Evolutionary conservation across 2,888 invertebrate species (phyloP).

Genomic region (Amitus sp.): DNA sequence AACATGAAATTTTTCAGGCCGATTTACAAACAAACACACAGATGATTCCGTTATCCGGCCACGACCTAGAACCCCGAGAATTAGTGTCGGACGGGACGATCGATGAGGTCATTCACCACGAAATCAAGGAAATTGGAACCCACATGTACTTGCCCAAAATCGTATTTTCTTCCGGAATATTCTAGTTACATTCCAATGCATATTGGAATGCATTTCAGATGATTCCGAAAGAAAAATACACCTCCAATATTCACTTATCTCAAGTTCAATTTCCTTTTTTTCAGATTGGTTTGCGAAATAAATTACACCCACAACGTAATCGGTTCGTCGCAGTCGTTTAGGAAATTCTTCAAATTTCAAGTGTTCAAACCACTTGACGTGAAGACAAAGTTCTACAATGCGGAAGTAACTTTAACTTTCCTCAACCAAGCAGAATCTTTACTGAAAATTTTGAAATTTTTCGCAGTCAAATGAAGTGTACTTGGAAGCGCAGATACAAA

Average conservation of each 20-base stretch:
- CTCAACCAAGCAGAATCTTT: background rate
- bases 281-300: slow-evolving; percentile 94
- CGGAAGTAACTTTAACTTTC: slow-evolving; percentile 70
- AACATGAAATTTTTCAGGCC: slow-evolving; percentile 72
- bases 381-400: slow-evolving; percentile 97
- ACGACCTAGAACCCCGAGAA: slow-evolving; percentile 69
- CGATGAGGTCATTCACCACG: slow-evolving; percentile 96
- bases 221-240: no score
- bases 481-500: slow-evolving; percentile 85
- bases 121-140: slow-evolving; percentile 98
- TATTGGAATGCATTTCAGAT: no score
- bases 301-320: slow-evolving; percentile 75
- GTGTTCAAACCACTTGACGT: slow-evolving; percentile 98
- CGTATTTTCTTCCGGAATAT: no score
- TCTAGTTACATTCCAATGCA: no score
- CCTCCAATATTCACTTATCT: no score
- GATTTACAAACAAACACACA: slow-evolving; percentile 94
- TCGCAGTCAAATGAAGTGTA: slow-evolving; percentile 75
- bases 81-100: slow-evolving; percentile 84
- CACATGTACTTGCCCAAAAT: slow-evolving; percentile 95
- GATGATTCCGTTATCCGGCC: slow-evolving; percentile 82
- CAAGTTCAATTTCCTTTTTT: slow-evolving; percentile 39
- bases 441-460: slow-evolving; percentile 15
- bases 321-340: slow-evolving; percentile 81
- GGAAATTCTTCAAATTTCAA: slow-evolving; percentile 98